Evolutionary conservation across 2,797 vertebrate species (phyloP), one percentile per base, ranked within the genome.

Genomic region (Microcaecilia unicolor): DNA sequence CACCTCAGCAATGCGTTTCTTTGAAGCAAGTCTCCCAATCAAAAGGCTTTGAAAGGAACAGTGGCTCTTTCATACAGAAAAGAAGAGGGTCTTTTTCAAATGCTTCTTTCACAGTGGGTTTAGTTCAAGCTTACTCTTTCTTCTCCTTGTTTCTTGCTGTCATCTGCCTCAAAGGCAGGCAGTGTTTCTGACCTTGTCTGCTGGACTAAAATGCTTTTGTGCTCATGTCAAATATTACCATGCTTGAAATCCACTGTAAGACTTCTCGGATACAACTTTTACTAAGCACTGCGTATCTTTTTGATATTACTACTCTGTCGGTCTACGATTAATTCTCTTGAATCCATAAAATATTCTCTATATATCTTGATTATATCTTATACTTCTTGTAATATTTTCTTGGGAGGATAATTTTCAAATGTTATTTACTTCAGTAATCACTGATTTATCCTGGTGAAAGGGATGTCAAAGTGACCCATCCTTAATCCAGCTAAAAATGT

Each of bases 41-140:
- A 30, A 57, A 47, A 37, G 39, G 28, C 39, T 62, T 45, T 65
- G 54, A 65, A 59, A 61, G 58, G 51, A 64, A 37, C 52, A 41
- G 56, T 61, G 61, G 48, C 71, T 54, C 59, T 63, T 69, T 61
- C 61, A 59, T 50, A 51, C 59, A 47, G 25, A 1, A 55, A 61
- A 58, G 46, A 44, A 39, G n/a, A 51, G 44, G 44, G 45, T 49
- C 38, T 33, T 48, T 41, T 2, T 3, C 7, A 41, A 41, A 42
- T 34, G 16, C 26, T 38, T 32, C 41, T 37, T 64, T 72, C 51
- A 51, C 44, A 47, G 44, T 32, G 30, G 35, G 48, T 31, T 51
- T 53, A 49, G 21, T 45, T 9, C 19, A 28, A n/a, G n/a, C n/a
- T n/a, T n/a, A n/a, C 25, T 12, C 62, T 53, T 56, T 56, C 25